phyloP scores from a whole-genome alignment of 2,797 vertebrate species.

The Stomatorhinus walkeri region DNA sequence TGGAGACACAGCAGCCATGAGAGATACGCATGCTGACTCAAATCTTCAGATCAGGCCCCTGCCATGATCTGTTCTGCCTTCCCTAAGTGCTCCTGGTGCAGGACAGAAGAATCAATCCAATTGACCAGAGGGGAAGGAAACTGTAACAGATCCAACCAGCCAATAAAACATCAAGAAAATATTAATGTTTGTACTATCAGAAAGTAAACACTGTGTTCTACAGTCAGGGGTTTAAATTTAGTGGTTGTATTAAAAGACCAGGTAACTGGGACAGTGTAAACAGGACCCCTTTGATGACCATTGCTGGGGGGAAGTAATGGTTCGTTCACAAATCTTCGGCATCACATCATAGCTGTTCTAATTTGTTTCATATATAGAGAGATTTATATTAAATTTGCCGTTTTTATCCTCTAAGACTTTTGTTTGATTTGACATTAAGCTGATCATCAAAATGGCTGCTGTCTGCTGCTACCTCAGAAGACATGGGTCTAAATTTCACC shows the following conservation, averaged over 20 bases:
- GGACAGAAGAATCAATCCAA: background rate
- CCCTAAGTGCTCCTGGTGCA: background rate
- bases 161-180: background rate
- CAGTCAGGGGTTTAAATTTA: background rate
- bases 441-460: background rate
- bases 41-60: background rate
- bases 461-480: background rate
- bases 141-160: background rate
- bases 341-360: background rate
- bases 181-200: background rate
- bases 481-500: background rate
- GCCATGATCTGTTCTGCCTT: background rate
- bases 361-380: background rate
- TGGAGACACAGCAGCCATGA: background rate
- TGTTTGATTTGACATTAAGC: background rate
- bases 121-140: background rate
- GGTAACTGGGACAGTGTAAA: background rate
- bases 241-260: background rate
- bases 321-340: background rate
- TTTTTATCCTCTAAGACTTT: background rate
- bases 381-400: background rate
- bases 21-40: background rate
- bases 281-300: background rate
- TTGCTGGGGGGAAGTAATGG: background rate
- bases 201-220: background rate